Conservation (phyloP, 2,113 vertebrate genomes). For the Nanorana parkeri region DNA sequence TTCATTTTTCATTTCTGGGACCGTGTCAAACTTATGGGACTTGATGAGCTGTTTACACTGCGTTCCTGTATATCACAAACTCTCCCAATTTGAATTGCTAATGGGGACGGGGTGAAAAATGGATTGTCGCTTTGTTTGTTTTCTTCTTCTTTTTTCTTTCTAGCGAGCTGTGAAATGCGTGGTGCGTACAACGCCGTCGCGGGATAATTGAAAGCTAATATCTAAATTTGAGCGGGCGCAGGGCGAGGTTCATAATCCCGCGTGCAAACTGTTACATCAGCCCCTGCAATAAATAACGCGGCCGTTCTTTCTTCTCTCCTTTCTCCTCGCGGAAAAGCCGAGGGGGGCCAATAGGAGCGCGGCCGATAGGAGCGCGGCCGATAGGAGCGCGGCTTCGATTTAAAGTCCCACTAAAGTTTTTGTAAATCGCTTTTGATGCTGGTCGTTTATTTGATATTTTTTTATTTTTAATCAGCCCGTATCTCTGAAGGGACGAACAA, state of each 20-base stretch:
- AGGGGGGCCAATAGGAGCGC: not conserved
- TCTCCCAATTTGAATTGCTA: slow-evolving; percentile 64
- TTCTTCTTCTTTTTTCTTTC: too few relatives aligned
- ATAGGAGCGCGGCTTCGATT: too few relatives aligned
- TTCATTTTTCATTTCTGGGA: slow-evolving; percentile 68
- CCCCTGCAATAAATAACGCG: not conserved
- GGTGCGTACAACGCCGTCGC: not conserved
- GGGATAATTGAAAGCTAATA: not conserved
- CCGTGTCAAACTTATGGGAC: slow-evolving; percentile 62
- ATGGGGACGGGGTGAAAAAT: slow-evolving; percentile 56
- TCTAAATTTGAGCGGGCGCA: not conserved
- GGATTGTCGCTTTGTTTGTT: slow-evolving; percentile 8
- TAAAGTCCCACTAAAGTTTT: too few relatives aligned
- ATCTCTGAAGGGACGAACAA: too few relatives aligned
- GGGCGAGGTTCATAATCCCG: not conserved
- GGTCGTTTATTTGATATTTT: too few relatives aligned
- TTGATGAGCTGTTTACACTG: slow-evolving; percentile 70
- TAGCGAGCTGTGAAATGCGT: not conserved
- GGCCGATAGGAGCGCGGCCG: too few relatives aligned
- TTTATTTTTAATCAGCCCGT: too few relatives aligned
- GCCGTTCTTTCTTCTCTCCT: not conserved
- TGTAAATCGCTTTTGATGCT: too few relatives aligned
- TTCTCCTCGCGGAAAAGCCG: not conserved
- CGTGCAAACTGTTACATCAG: slow-evolving; percentile 15
- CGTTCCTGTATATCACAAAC: slow-evolving; percentile 60